Evolutionary conservation across 2,797 vertebrate species (phyloP).

Genomic region (Alosa sapidissima): DNA sequence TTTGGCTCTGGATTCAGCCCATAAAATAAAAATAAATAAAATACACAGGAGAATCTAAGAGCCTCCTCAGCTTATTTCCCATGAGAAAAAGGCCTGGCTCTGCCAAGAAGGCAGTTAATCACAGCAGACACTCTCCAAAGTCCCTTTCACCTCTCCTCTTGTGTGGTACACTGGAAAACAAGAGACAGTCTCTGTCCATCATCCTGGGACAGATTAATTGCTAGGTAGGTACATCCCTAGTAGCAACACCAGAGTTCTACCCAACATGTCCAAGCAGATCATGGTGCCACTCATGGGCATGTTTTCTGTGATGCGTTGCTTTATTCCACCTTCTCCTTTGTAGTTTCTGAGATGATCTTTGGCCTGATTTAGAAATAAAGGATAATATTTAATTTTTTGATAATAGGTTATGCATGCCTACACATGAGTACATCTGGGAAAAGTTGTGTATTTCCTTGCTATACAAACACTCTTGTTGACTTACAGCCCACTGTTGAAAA

Average conservation of each 20-base stretch:
- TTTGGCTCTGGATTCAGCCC: background rate
- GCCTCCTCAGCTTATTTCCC: constrained; percentile 8
- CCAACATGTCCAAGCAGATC: background rate
- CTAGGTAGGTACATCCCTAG: background rate
- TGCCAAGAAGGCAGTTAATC: constrained; percentile 14
- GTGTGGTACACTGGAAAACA: background rate
- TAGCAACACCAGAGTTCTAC: background rate
- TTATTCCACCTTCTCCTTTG: too few species aligned
- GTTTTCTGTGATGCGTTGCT: background rate
- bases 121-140: background rate
- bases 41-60: background rate
- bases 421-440: background rate
- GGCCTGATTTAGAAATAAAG: too few species aligned
- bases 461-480: background rate
- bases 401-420: background rate
- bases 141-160: background rate
- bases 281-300: background rate
- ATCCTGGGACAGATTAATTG: background rate
- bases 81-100: constrained; percentile 8
- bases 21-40: background rate
- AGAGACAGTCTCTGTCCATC: background rate
- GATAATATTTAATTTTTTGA: too few species aligned
- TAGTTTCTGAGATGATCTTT: too few species aligned
- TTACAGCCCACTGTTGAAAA: background rate
- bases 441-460: background rate